Base-by-base conservation (phyloP, 2,888 invertebrate species). In the Luperina testacea region DNA sequence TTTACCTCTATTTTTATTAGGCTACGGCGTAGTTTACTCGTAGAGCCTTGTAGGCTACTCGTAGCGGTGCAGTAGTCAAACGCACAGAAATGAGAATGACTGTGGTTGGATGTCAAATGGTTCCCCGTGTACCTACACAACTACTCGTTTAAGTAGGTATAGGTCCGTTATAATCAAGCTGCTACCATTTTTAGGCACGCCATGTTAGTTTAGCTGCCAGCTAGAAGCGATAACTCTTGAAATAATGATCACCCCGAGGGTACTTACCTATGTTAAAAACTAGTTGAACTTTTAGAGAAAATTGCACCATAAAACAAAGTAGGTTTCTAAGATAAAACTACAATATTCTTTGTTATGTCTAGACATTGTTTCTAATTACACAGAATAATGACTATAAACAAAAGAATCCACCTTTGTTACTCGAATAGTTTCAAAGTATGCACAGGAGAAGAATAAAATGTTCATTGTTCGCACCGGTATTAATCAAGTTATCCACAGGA, bases 401-500 rank as follows among this genome's bases (percentile, higher is more conserved):
- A 74, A 80, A 70, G 65, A 67, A 78, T 65, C 17, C 59, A 77
- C 38, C 38, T 78, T 81, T 78, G 72, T 81, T 68, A 67, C 38
- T 48, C 27, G 63, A 85, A 82, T 76, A 82, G 82, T 85, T 82
- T 63, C 70, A 70, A 84, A 77, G 57, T 85, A 82, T 77, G 82
- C 74, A 75, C 82, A 51, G 51, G 72, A 81, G 67, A 72, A 57
- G 69, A 73, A 84, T 80, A 71, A 81, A 74, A 78, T 75, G 77
- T 83, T 70, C 78, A 77, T 69, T 81, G 80, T 85, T 72, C 65
- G n/a, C 72, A 80, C 61, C 38, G 69, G 72, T 74, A 85, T 81
- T 86, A 85, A 88, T 87, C 64, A 79, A 82, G 63, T 77, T 82
- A 83, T 80, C 72, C 72, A 72, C 67, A 76, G 67, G 67, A 38